Evolutionary conservation across 2,888 invertebrate genomes (phyloP), one percentile per base, ranked within the genome.

Genomic region (Lochmaea capreae): DNA sequence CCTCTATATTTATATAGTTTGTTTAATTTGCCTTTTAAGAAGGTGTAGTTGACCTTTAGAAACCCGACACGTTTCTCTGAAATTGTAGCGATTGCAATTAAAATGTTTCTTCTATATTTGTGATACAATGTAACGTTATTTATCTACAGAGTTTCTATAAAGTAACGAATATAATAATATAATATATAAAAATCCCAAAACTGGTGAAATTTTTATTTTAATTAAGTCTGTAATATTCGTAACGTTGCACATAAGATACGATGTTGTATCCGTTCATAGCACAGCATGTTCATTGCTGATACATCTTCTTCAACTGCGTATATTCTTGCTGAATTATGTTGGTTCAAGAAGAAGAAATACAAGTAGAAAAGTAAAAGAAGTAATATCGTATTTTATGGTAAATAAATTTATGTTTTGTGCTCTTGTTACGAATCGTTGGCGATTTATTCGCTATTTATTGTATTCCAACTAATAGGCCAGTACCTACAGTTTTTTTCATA

Each of bases 401-500:
- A 12, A 58, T 58, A 58, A 58, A 58, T 58, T 58, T 58, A 58
- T 58, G 58, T 58, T 58, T 12, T 58, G n/a, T 18, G 42, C 61
- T 63, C 61, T 66, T 74, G 73, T 71, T 75, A 73, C 77, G 77
- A 73, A 71, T 76, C 67, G 75, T 75, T 69, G 72, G 73, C 75
- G 67, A 65, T 61, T 69, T 61, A 52, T 75, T 63, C 67, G 68
- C 74, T 62, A 76, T 75, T 73, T 67, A 75, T 75, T 72, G 73
- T 77, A 72, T 74, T 71, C 74, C 74, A 71, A 71, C 39, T 26
- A 58, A 65, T 58, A 58, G 58, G 46, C 66, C 33, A 33, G 33
- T 33, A 33, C 6, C 33, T 33, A 5, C 6, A 33, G 2, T 33
- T 33, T 33, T 33, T 33, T 33, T 33, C 1, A 33, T 33, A 33